A percentile compares a stretch with the other conserved stretches of the same genome.
These are phyloP conservation scores for Drosophila fuyamai DNA, from an alignment of 1,140 invertebrate species.

Conservation along the genomic window DNA sequence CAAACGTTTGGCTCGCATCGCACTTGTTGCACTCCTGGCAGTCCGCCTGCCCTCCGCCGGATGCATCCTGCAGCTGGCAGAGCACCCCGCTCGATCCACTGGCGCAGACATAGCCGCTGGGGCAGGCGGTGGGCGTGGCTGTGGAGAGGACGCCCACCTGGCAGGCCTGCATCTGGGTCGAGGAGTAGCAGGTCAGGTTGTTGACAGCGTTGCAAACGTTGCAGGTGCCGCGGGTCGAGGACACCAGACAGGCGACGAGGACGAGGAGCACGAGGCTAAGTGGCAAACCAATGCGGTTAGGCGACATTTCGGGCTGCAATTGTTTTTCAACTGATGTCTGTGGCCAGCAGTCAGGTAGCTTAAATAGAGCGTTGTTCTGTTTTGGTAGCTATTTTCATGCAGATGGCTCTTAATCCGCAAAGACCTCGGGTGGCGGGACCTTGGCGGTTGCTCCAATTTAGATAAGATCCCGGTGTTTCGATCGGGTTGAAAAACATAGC, in stretches of 20 bases:
- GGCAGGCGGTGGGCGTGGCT: constrained; percentile 43
- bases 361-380: constrained; percentile 53
- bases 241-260: constrained; percentile 19
- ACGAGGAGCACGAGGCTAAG: constrained; percentile 9
- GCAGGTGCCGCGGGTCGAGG: constrained; percentile 37
- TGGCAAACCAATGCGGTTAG: constrained; percentile 12
- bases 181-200: constrained; percentile 69
- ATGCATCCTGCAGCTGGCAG: constrained; percentile 36
- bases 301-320: constrained; percentile 28
- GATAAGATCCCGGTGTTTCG: constrained; percentile 41
- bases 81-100: constrained; percentile 44
- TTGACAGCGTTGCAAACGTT: constrained; percentile 64
- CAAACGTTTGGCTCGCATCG: constrained; percentile 59
- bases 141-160: constrained; percentile 47
- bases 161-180: constrained; percentile 64
- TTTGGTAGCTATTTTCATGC: constrained; percentile 17
- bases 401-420: constrained; percentile 35
- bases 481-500: constrained; percentile 1
- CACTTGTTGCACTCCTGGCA: constrained; percentile 73
- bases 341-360: constrained; percentile 17
- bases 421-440: constrained; percentile 30
- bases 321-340: constrained; percentile 30
- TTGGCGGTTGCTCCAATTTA: constrained; percentile 55
- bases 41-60: neutral
- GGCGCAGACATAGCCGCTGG: constrained; percentile 62